Evolutionary conservation across 2,113 vertebrate genomes (phyloP).

Genomic region (Ramphastos sulfuratus): DNA sequence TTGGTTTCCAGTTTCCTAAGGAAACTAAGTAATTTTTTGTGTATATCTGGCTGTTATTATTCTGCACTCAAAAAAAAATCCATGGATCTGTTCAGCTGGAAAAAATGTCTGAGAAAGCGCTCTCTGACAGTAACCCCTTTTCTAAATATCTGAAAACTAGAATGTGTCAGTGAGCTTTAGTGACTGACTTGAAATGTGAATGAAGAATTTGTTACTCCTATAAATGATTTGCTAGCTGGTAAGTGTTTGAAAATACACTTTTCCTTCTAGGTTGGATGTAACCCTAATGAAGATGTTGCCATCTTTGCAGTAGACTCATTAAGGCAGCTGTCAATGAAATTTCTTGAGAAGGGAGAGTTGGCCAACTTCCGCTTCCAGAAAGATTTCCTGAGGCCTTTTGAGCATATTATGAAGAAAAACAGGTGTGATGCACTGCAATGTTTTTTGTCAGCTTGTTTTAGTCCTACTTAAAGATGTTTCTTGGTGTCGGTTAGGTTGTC

Average conservation of each 20-base stretch:
- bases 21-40: too few relatives aligned
- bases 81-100: background rate
- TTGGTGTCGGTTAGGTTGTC: background rate
- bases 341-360: constrained; percentile 96
- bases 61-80: background rate
- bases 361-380: constrained; percentile 99
- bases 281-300: constrained; percentile 97
- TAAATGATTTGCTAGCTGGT: background rate
- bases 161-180: background rate
- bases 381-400: constrained; percentile 96
- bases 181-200: background rate
- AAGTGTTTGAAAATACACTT: background rate
- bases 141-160: background rate
- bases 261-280: constrained; percentile 90
- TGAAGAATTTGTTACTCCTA: background rate
- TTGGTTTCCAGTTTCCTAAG: too few relatives aligned
- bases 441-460: background rate
- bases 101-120: background rate
- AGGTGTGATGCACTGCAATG: constrained; percentile 74
- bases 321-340: constrained; percentile 98
- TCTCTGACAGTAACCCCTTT: background rate
- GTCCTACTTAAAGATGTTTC: background rate
- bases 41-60: background rate
- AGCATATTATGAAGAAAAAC: constrained; percentile 99
- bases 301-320: constrained; percentile 97